Conservation (phyloP, 1,140 invertebrate species). For the Camponotus vicinus region DNA sequence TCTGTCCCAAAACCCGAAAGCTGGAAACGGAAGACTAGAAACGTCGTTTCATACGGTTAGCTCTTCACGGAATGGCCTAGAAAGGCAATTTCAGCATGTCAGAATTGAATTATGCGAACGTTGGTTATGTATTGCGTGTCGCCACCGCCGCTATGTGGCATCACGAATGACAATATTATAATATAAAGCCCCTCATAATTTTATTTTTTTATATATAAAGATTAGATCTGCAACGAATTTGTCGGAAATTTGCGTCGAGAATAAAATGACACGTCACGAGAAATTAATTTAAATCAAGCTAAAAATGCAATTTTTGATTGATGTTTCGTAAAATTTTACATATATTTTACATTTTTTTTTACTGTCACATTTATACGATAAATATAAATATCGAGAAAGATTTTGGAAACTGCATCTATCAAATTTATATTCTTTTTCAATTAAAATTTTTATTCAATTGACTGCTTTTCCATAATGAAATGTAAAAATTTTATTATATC, state of each 20-base stretch:
- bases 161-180: slow-evolving; percentile 28
- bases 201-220: neutral
- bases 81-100: slow-evolving; percentile 39
- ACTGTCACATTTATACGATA: neutral
- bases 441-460: too few species aligned
- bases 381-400: neutral
- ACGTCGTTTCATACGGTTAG: slow-evolving; percentile 5
- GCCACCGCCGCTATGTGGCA: neutral
- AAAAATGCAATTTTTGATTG: neutral
- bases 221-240: slow-evolving; percentile 17
- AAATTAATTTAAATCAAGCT: slow-evolving; percentile 9
- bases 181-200: neutral
- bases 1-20: neutral
- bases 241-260: neutral
- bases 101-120: slow-evolving; percentile 35
- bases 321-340: too few species aligned
- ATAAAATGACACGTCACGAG: neutral
- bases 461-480: too few species aligned
- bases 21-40: slow-evolving; percentile 14
- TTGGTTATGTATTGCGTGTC: neutral
- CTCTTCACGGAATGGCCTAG: neutral
- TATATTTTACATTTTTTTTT: slow-evolving; percentile 17
- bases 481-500: neutral
- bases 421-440: neutral
- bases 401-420: neutral